Evolutionary conservation across 2,113 vertebrate genomes (phyloP).

Genomic region (Sylvilagus bachmani): DNA sequence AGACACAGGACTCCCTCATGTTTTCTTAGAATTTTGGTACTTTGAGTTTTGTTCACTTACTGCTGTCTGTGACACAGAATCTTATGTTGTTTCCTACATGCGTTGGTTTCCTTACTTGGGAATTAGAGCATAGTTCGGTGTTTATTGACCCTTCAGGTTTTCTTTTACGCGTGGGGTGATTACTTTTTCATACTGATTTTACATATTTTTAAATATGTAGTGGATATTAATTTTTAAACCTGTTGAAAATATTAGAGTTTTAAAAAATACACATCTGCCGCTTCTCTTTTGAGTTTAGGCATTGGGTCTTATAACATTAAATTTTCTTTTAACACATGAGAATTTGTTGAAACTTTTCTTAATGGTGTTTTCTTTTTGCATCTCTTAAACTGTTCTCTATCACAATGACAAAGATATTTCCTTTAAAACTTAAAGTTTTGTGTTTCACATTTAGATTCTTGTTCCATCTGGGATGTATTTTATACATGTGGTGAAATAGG

Average conservation of each 20-base stretch:
- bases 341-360: constrained; percentile 7
- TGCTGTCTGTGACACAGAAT: neutral
- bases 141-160: constrained; percentile 26
- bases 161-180: constrained; percentile 20
- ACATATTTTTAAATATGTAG: neutral
- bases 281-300: neutral
- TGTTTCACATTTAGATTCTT: neutral
- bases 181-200: neutral
- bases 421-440: constrained; percentile 26
- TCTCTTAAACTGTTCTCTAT: neutral
- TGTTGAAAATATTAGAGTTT: neutral
- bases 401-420: neutral
- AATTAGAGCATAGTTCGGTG: neutral
- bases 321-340: neutral
- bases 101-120: neutral
- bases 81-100: constrained; percentile 16
- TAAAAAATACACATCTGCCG: neutral
- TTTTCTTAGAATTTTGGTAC: neutral
- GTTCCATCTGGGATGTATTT: constrained; percentile 7
- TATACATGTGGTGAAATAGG: neutral
- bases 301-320: neutral
- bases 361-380: constrained; percentile 32
- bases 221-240: constrained; percentile 5
- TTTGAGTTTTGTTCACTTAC: neutral
- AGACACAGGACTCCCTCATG: neutral